Percentiles rank a stretch among this genome's conserved stretches.
phyloP scores from a whole-genome alignment of 2,113 vertebrate genomes.

The Malurus cyaneus region DNA sequence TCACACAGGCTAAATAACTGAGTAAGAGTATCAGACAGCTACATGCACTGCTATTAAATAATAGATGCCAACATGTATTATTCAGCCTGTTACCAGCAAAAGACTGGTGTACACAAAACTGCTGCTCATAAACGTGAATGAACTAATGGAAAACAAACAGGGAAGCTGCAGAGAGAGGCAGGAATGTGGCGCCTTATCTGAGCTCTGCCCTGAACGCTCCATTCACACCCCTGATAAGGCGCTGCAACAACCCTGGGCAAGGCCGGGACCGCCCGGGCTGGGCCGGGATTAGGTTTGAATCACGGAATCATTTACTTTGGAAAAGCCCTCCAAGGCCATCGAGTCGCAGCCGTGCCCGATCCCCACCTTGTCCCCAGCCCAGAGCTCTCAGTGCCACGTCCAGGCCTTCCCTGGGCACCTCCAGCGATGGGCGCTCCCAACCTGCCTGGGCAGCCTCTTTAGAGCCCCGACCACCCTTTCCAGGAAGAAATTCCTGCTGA shows the following conservation, averaged over 20 bases:
- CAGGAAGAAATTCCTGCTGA: accelerated
- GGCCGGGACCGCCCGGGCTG: background rate
- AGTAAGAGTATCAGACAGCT: background rate
- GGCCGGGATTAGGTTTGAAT: background rate
- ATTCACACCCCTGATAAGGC: background rate
- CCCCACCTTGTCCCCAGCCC: background rate
- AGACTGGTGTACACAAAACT: accelerated
- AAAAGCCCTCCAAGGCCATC: background rate
- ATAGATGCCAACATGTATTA: accelerated
- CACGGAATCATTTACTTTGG: background rate
- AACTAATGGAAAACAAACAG: accelerated
- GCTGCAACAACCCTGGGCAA: background rate
- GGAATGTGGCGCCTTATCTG: background rate
- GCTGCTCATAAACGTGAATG: accelerated
- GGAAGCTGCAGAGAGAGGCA: background rate
- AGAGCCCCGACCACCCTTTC: background rate
- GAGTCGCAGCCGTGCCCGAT: background rate
- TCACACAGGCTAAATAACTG: background rate
- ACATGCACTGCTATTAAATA: accelerated
- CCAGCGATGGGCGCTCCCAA: background rate
- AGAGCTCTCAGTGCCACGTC: background rate
- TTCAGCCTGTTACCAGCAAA: background rate
- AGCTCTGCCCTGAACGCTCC: background rate
- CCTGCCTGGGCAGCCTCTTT: background rate
- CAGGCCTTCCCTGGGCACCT: accelerated